Evolutionary conservation across 2,797 vertebrate species (phyloP), one percentile per base, ranked within the genome.

Genomic region (Manis pentadactyla): DNA sequence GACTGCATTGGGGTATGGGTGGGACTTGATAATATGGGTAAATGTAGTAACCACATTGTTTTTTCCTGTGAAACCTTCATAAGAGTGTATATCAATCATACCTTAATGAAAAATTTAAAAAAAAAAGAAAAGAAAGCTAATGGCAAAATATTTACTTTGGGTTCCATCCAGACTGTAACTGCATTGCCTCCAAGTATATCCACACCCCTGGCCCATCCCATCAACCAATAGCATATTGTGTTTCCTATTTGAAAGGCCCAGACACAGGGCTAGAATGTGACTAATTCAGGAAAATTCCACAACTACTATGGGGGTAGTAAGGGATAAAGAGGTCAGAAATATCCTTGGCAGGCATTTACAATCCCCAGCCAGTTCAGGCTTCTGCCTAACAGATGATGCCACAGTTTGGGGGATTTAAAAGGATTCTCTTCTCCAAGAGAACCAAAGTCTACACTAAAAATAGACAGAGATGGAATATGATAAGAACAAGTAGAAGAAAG

Each of bases 61-160:
- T n/a, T n/a, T n/a, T n/a, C n/a, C n/a, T n/a, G 37, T 39, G 37
- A 39, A 39, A 39, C 37, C 37, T 39, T 39, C 37, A 39, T 39
- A 39, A 39, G 37, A 39, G 37, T 39, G 37, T 39, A 39, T 39
- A 39, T 39, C 5, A 39, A 39, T 39, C 4, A 39, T 39, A 39
- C 37, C 37, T 39, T 39, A 39, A 39, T 39, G 37, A 39, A 39
- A 39, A 39, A 39, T 39, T 39, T 39, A 39, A 39, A 39, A 39
- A 39, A 39, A 39, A 39, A 39, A 39, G 37, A 39, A 39, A 81
- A 95, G 83, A 97, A 96, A 85, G 37, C 46, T 87, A 94, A 90
- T 78, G 66, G 29, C 66, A 97, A 96, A 96, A 92, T 90, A 94
- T 97, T 96, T 95, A 94, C 69, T 75, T 93, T 94, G 64, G 71